Conservation (phyloP, 2,888 invertebrate genomes). For the Sminthurides aquaticus region DNA sequence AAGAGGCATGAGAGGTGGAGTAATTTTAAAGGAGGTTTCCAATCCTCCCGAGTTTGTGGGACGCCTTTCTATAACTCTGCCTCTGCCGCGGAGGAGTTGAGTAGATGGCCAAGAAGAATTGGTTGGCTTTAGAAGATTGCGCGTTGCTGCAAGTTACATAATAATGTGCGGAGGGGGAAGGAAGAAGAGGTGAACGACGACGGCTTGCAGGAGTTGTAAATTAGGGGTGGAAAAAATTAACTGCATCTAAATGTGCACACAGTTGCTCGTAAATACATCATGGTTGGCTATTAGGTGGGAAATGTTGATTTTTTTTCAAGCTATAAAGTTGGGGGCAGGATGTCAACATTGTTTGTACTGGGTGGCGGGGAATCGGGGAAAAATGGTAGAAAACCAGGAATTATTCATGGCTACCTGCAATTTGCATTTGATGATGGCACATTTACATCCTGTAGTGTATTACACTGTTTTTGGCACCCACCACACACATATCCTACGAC, state of each 20-base stretch:
- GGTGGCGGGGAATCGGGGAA: neutral
- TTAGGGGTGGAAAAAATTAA: neutral
- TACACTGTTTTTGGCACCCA: neutral
- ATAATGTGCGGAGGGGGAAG: neutral
- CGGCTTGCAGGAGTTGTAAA: neutral
- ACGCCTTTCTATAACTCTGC: too few relatives aligned
- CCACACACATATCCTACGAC: too few relatives aligned
- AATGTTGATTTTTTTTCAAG: constrained; percentile 5
- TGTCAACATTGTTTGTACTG: constrained; percentile 4
- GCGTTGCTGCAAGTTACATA: neutral
- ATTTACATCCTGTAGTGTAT: too few relatives aligned
- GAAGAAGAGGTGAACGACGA: neutral
- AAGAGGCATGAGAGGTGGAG: neutral
- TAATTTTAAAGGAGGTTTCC: too few relatives aligned
- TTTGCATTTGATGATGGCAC: too few relatives aligned
- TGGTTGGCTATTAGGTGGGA: constrained; percentile 3
- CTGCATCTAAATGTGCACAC: constrained; percentile 4
- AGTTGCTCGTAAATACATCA: constrained; percentile 6
- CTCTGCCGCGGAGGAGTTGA: too few relatives aligned
- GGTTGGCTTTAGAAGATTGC: too few relatives aligned
- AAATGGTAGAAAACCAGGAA: neutral
- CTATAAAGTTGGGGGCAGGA: neutral
- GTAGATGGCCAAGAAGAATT: too few relatives aligned
- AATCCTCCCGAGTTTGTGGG: too few relatives aligned
- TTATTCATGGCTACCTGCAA: neutral